These are phyloP conservation scores for Virgularia gustaviana DNA, from an alignment of 92 coral and sea anemone genomes.

Conservation along the genomic window DNA sequence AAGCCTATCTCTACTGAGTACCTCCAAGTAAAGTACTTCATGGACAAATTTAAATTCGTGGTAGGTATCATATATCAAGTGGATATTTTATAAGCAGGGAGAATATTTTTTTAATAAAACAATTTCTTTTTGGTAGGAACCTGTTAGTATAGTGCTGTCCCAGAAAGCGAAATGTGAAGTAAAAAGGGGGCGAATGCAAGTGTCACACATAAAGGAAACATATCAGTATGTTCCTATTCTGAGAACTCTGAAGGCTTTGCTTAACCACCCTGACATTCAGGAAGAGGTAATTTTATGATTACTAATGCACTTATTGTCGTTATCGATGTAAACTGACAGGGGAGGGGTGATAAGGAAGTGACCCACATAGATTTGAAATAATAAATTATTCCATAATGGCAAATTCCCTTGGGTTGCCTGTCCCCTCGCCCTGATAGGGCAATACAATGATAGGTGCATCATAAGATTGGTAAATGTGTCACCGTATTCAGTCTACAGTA, in stretches of 20 bases:
- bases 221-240: slow-evolving; percentile 32
- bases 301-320: no score
- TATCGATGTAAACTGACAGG: no score
- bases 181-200: slow-evolving; percentile 45
- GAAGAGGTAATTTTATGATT: no score
- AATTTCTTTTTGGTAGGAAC: slow-evolving; percentile 46
- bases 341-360: no score
- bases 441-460: no score
- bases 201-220: slow-evolving; percentile 41
- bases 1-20: slow-evolving; percentile 48
- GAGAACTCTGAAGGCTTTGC: neutral
- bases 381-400: no score
- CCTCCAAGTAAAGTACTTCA: slow-evolving; percentile 57
- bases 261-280: neutral
- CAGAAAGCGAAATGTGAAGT: slow-evolving; percentile 46
- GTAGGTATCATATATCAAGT: slow-evolving; percentile 31
- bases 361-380: no score
- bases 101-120: no score
- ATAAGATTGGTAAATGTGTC: no score
- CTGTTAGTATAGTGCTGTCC: slow-evolving; percentile 51
- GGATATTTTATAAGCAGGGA: neutral
- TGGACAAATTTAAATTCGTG: slow-evolving; percentile 58
- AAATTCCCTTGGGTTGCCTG: no score
- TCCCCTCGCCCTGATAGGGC: no score
- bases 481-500: no score